Evolutionary conservation across 2,888 invertebrate species (phyloP).

Genomic region (Baronia brevicornis): DNA sequence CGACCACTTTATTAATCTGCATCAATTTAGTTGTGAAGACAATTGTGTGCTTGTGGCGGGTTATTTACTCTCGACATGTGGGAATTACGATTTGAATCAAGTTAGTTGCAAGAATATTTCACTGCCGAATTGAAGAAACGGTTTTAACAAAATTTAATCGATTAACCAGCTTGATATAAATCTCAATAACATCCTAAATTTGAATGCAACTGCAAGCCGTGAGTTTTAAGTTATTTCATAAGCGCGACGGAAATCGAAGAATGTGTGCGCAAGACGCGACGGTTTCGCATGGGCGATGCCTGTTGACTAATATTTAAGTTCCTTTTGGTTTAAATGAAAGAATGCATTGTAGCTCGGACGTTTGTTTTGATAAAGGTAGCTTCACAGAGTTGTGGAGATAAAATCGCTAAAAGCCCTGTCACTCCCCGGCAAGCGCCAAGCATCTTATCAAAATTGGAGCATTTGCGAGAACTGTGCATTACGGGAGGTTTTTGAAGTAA

Average conservation of each 20-base stretch:
- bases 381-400: constrained; percentile 23
- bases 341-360: constrained; percentile 18
- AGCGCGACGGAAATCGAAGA: constrained; percentile 10
- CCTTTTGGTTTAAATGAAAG: constrained; percentile 19
- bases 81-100: constrained; percentile 18
- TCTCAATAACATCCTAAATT: too few relatives aligned
- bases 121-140: too few relatives aligned
- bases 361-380: constrained; percentile 22
- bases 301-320: constrained; percentile 7
- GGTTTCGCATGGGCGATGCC: constrained; percentile 4
- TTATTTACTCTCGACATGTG: too few relatives aligned
- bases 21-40: constrained; percentile 66
- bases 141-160: too few relatives aligned
- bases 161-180: too few relatives aligned
- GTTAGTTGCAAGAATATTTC: not conserved
- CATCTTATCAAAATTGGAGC: constrained; percentile 15
- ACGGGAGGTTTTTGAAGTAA: too few relatives aligned
- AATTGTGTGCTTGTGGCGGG: constrained; percentile 34
- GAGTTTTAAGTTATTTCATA: too few relatives aligned
- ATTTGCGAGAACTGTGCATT: constrained; percentile 22
- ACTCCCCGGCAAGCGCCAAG: constrained; percentile 1
- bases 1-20: constrained; percentile 65
- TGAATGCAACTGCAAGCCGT: too few relatives aligned
- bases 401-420: constrained; percentile 14
- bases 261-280: constrained; percentile 12